A percentile compares a stretch with the other conserved stretches of the same genome.
Conservation (phyloP, 2,888 invertebrate species). For the Apodemia mormo region DNA sequence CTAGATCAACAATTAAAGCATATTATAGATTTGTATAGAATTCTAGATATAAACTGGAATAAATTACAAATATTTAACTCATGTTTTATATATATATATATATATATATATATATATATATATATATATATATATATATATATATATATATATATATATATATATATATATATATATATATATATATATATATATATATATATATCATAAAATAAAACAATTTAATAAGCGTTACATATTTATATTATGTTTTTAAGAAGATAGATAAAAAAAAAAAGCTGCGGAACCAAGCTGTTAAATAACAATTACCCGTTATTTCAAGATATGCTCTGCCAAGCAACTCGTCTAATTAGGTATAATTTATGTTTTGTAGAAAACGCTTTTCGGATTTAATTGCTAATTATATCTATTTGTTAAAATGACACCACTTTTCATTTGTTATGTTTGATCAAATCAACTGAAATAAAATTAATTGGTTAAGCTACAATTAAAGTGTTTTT, state of each 20-base stretch:
- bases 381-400: background rate
- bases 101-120: no score
- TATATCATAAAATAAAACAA: background rate
- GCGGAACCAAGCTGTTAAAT: slow-evolving; percentile 20
- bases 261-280: background rate
- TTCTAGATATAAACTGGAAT: background rate
- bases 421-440: slow-evolving; percentile 9
- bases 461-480: background rate
- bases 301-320: slow-evolving; percentile 21
- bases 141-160: no score
- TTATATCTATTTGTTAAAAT: background rate
- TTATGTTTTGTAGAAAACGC: slow-evolving; percentile 16
- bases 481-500: background rate
- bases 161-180: no score
- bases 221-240: background rate
- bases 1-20: no score
- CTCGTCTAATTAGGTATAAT: slow-evolving; percentile 12
- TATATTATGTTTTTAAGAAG: background rate
- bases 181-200: no score
- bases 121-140: no score
- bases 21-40: background rate
- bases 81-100: no score
- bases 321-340: slow-evolving; percentile 11
- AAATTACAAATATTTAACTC: background rate
- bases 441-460: background rate